These are phyloP conservation scores for Heterodera filipjevi DNA, from an alignment of 2,888 invertebrate species.

Conservation along the genomic window DNA sequence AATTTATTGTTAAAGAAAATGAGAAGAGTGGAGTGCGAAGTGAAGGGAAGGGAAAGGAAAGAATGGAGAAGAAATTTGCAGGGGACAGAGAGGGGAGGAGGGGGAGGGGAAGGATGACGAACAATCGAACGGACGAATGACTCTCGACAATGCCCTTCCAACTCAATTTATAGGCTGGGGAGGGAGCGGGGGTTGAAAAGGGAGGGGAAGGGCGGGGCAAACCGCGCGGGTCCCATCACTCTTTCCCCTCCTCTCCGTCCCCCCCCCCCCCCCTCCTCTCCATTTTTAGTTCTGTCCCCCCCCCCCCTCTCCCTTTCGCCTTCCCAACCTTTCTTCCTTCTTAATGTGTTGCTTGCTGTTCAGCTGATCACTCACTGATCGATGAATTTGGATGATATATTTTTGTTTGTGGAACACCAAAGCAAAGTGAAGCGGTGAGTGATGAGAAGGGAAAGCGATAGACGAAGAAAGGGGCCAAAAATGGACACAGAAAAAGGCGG, in stretches of 20 bases:
- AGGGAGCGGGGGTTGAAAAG: background rate
- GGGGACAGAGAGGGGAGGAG: too few species aligned
- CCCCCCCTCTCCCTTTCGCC: background rate
- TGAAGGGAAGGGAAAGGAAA: background rate
- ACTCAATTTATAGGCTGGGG: background rate
- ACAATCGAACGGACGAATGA: background rate
- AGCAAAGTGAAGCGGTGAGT: background rate
- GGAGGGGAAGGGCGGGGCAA: background rate
- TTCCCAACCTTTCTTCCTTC: background rate
- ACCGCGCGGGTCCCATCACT: background rate
- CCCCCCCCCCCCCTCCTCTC: background rate
- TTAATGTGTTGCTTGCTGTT: background rate
- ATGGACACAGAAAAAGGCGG: background rate
- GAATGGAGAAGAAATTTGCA: too few species aligned
- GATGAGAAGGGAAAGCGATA: too few species aligned
- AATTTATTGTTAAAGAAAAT: background rate
- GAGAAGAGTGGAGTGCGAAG: background rate
- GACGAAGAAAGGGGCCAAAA: background rate
- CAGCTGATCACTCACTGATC: background rate
- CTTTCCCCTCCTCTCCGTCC: background rate
- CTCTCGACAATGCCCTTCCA: constrained; percentile 2
- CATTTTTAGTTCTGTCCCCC: background rate
- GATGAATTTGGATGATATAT: background rate
- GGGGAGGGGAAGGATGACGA: background rate
- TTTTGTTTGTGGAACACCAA: background rate